Conservation (phyloP, 2,113 vertebrate species). For the Pithys albifrons region DNA sequence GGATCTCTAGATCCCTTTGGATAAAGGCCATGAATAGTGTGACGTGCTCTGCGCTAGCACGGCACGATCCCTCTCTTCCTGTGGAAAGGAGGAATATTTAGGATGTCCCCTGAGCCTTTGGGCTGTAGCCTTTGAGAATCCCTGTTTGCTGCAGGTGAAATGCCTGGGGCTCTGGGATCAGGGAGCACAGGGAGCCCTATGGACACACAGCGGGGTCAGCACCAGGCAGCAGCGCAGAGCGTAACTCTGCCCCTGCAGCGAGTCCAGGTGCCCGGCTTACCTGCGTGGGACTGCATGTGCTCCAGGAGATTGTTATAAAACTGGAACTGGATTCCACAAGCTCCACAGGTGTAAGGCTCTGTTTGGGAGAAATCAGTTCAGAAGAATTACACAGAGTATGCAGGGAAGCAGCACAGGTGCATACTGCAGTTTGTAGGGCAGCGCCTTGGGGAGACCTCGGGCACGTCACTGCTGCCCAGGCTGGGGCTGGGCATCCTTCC, state of each 20-base stretch:
- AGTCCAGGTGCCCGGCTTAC: conserved; percentile 77
- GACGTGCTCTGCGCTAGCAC: background rate
- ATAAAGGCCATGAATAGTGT: background rate
- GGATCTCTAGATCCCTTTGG: background rate
- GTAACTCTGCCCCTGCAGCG: background rate
- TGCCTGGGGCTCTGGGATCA: conserved; percentile 10
- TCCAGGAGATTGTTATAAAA: conserved; percentile 99
- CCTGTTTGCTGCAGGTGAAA: background rate
- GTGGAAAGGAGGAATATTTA: background rate
- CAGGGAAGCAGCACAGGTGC: conserved; percentile 57
- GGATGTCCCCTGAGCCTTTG: background rate
- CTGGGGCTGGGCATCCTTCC: background rate
- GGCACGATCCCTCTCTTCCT: background rate
- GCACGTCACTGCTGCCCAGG: background rate
- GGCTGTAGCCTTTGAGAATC: background rate
- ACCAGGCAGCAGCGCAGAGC: conserved; percentile 31
- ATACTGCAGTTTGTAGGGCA: background rate
- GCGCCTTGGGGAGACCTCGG: background rate
- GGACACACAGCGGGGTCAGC: conserved; percentile 18
- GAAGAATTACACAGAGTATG: conserved; percentile 36
- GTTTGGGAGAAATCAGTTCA: conserved; percentile 79
- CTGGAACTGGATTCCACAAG: conserved; percentile 99
- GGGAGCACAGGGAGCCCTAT: background rate
- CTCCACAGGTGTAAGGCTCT: conserved; percentile 98
- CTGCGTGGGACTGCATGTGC: conserved; percentile 99